Evolutionary conservation across 2,888 invertebrate genomes (phyloP), one percentile per base, ranked within the genome.

Genomic region (Clostera curtula): DNA sequence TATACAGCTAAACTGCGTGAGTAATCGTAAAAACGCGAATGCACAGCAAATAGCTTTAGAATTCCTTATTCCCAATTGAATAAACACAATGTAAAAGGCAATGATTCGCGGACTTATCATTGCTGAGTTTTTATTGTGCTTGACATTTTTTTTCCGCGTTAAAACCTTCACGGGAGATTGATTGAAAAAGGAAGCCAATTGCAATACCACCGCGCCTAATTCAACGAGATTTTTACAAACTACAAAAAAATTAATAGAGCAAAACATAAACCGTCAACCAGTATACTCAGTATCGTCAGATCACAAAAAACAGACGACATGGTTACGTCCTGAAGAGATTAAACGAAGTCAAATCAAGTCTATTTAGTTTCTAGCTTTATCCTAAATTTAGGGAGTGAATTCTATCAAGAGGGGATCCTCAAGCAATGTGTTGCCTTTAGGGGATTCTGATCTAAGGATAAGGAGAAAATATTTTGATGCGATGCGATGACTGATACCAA

Each of bases 261-360:
- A 53, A 56, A 52, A 49, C 46, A 31, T 39, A 45, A 52, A 56
- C 58, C 49, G 45, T 56, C 50, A n/a, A n/a, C n/a, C n/a, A 56
- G 39, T 46, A 43, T 33, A 40, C 25, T 43, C 43, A 41, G 43
- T 51, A 40, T 33, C 43, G 36, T 49, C 38, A 49, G 40, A 50
- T n/a, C n/a, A n/a, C n/a, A n/a, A n/a, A n/a, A n/a, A n/a, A n/a
- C n/a, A n/a, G n/a, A n/a, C n/a, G n/a, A n/a, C n/a, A n/a, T n/a
- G n/a, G n/a, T n/a, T n/a, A n/a, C n/a, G n/a, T n/a, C n/a, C n/a
- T n/a, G n/a, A n/a, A n/a, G n/a, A n/a, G n/a, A n/a, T n/a, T n/a
- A n/a, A n/a, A n/a, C n/a, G n/a, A n/a, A n/a, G n/a, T n/a, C n/a
- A n/a, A n/a, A n/a, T n/a, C n/a, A n/a, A n/a, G n/a, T n/a, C n/a